Base-by-base conservation (phyloP, 2,888 invertebrate genomes). In the Ferrisia virgata region DNA sequence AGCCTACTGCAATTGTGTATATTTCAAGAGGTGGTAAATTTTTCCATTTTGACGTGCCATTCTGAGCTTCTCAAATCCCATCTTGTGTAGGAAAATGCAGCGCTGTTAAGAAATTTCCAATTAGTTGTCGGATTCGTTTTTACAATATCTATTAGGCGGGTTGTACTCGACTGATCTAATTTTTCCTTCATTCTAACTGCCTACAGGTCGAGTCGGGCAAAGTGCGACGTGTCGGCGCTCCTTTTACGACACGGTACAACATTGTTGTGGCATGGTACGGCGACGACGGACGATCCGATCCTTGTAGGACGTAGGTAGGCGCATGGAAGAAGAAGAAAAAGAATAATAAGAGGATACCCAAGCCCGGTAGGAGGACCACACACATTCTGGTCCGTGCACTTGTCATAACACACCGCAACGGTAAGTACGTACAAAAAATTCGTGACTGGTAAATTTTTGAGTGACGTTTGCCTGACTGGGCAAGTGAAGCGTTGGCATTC, bases 311-410 rank as follows among this genome's bases (percentile, higher is more conserved):
- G n/a, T n/a, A n/a, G n/a, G n/a, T n/a, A n/a, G n/a, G n/a, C n/a
- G n/a, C n/a, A n/a, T n/a, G n/a, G 64, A 28, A 25, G 18, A 28
- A 25, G 11, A 28, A 5, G 64, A 36, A 76, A 76, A 76, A 36
- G 11, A 28, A 31, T 39, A 8, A 39, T 5, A 64, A 43, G 15
- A 43, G 13, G 43, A n/a, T 53, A 53, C 53, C 64, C 28, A 76
- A 76, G 72, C 72, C 72, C 72, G 72, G 72, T 76, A 76, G 72
- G 31, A 33, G 36, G 72, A 76, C 72, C 72, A 76, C 72, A 76
- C 72, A 76, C 72, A n/a, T 33, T 53, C 53, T 18, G 53, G 33
- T 36, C 18, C 18, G 18, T 36, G 72, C 72, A 76, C 72, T 76
- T 76, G 72, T 76, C 72, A 76, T 76, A 76, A 76, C 72, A 76